These are phyloP conservation scores for Todiramphus chloris DNA, from an alignment of 2,113 vertebrate genomes.

Conservation along the genomic window DNA sequence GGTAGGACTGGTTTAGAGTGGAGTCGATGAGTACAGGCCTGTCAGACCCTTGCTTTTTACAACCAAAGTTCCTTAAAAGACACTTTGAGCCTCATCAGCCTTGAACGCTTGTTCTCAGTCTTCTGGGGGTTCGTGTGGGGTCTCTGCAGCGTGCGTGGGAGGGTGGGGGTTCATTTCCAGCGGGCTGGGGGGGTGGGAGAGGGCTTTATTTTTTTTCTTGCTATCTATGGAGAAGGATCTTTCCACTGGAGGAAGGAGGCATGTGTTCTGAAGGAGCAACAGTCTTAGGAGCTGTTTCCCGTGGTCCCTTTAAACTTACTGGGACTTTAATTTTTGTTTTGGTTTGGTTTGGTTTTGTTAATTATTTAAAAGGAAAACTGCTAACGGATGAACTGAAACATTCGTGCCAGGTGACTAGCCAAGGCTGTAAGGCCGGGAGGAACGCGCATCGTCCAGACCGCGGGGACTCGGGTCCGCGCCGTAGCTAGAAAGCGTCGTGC, in stretches of 20 bases:
- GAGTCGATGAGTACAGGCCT: not conserved
- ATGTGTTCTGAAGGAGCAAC: not conserved
- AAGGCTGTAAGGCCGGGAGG: not conserved
- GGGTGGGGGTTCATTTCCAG: not conserved
- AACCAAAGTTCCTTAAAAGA: slow-evolving; percentile 75
- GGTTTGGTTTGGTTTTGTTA: not conserved
- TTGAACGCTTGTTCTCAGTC: not conserved
- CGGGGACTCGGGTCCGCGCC: not conserved
- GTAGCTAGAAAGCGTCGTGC: not conserved
- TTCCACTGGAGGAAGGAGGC: not conserved
- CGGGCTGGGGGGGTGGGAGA: not conserved
- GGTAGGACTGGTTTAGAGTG: not conserved
- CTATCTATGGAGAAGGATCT: not conserved
- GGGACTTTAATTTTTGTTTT: not conserved
- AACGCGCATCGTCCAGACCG: not conserved
- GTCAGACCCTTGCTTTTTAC: slow-evolving; percentile 16
- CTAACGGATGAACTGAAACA: not conserved
- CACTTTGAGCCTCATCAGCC: slow-evolving; percentile 44
- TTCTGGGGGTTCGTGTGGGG: not conserved
- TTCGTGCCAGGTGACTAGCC: not conserved
- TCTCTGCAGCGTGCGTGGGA: not conserved
- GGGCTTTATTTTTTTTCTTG: not conserved
- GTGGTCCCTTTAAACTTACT: not conserved
- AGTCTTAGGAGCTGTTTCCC: not conserved
- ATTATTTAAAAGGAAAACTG: not conserved